phyloP scores from a whole-genome alignment of 2,797 vertebrate species.

The Momotus momota region DNA sequence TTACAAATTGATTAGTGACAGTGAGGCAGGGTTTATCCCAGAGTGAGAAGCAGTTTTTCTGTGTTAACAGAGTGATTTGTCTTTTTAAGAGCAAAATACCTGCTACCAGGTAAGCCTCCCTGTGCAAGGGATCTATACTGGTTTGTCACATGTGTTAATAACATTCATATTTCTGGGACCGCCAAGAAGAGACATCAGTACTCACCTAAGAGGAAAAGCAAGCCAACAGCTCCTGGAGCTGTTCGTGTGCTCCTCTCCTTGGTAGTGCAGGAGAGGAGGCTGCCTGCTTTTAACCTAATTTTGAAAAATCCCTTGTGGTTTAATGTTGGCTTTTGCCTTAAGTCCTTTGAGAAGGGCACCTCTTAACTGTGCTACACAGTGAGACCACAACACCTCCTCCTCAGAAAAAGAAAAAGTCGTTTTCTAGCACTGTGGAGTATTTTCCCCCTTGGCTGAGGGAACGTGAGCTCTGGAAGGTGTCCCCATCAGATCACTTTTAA shows the following conservation, averaged over 20 bases:
- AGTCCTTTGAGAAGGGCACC: background rate
- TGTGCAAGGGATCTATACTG: background rate
- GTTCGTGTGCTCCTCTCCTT: background rate
- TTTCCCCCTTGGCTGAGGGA: background rate
- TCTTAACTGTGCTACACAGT: accelerated
- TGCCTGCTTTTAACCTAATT: background rate
- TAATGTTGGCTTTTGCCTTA: background rate
- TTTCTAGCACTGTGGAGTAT: background rate
- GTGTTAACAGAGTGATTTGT: background rate
- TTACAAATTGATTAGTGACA: slow-evolving; percentile 30
- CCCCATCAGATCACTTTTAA: background rate
- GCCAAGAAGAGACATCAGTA: background rate
- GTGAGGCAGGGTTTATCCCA: background rate
- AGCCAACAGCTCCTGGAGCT: background rate
- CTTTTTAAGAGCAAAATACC: background rate
- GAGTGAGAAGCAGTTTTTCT: slow-evolving; percentile 13
- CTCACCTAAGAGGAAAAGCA: background rate
- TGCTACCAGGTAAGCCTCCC: background rate
- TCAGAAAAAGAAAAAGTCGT: background rate
- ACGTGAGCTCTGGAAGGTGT: background rate
- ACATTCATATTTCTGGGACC: background rate
- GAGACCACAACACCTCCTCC: background rate
- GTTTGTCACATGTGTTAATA: background rate
- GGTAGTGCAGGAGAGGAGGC: background rate
- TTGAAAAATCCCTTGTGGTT: background rate